Conservation (phyloP, 2,888 invertebrate species). For the Zele albiditarsus region DNA sequence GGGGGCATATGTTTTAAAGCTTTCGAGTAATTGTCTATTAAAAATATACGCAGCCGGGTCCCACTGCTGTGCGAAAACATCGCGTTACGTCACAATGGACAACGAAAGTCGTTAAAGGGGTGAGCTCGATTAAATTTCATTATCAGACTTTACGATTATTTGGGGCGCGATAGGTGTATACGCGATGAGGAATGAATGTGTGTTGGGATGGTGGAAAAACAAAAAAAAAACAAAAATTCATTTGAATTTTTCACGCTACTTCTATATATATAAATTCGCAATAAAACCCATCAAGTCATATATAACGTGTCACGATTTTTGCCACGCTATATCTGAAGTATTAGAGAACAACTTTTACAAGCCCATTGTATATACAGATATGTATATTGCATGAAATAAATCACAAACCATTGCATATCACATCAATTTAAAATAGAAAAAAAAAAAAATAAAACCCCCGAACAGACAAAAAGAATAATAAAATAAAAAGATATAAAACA, state of each 20-base stretch:
- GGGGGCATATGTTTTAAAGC: slow-evolving; percentile 66
- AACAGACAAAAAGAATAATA: background rate
- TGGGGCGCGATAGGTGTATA: slow-evolving; percentile 56
- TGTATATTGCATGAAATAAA: background rate
- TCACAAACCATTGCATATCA: slow-evolving; percentile 11
- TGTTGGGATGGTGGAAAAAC: slow-evolving; percentile 26
- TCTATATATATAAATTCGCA: background rate
- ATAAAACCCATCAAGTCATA: slow-evolving; percentile 25
- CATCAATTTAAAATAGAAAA: background rate
- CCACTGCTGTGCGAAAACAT: slow-evolving; percentile 3
- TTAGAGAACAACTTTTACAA: slow-evolving; percentile 7
- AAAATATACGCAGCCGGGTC: slow-evolving; percentile 58
- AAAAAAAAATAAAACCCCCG: background rate
- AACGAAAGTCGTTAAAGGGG: slow-evolving; percentile 58
- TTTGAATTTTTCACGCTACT: slow-evolving; percentile 52
- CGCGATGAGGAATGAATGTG: slow-evolving; percentile 28
- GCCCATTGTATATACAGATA: background rate
- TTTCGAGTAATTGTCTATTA: slow-evolving; percentile 68
- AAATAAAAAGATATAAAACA: slow-evolving; percentile 15
- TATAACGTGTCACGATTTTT: background rate
- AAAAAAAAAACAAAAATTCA: slow-evolving; percentile 54
- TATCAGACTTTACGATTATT: slow-evolving; percentile 71
- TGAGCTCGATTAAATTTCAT: slow-evolving; percentile 70
- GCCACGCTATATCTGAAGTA: background rate
- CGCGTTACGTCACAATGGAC: slow-evolving; percentile 58